These are phyloP conservation scores for Plotosus lineatus DNA, from an alignment of 2,113 vertebrate genomes.

Conservation along the genomic window DNA sequence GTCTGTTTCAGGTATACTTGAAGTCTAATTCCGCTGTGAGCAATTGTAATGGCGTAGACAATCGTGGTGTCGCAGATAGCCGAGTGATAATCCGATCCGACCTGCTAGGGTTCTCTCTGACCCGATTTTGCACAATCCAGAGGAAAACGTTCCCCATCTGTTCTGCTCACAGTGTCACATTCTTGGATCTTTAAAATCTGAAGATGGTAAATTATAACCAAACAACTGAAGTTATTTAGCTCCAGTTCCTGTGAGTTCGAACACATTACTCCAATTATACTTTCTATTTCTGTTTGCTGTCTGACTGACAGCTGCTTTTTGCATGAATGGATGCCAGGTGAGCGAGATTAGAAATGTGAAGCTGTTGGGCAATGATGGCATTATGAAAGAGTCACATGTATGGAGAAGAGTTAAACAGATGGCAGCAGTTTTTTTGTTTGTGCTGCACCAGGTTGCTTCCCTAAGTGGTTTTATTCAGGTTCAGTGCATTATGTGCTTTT, in stretches of 20 bases:
- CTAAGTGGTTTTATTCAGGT: slow-evolving; percentile 5
- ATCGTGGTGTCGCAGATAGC: slow-evolving; percentile 36
- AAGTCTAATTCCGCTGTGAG: slow-evolving; percentile 45
- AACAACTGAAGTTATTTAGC: background rate
- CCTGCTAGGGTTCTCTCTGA: slow-evolving; percentile 64
- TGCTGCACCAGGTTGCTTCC: slow-evolving; percentile 16
- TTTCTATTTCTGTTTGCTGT: background rate
- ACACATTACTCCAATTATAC: background rate
- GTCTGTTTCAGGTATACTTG: slow-evolving; percentile 29
- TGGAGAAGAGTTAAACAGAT: slow-evolving; percentile 40
- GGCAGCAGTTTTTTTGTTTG: slow-evolving; percentile 17
- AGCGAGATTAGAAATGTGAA: slow-evolving; percentile 22
- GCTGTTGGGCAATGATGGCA: slow-evolving; percentile 14
- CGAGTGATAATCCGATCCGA: slow-evolving; percentile 56
- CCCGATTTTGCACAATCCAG: slow-evolving; percentile 63
- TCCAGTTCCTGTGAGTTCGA: background rate
- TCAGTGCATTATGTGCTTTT: slow-evolving; percentile 11
- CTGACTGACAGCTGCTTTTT: slow-evolving; percentile 2
- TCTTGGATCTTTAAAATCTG: background rate
- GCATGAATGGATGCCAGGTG: slow-evolving; percentile 16
- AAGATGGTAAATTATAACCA: background rate
- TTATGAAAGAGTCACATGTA: slow-evolving; percentile 32
- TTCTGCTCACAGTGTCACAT: slow-evolving; percentile 5
- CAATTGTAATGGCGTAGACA: slow-evolving; percentile 45
- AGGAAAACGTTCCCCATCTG: slow-evolving; percentile 27